A percentile compares a stretch with the other conserved stretches of the same genome.
These are phyloP conservation scores for Corythornis leucogaster DNA, from an alignment of 2,797 vertebrate species.

Conservation along the genomic window DNA sequence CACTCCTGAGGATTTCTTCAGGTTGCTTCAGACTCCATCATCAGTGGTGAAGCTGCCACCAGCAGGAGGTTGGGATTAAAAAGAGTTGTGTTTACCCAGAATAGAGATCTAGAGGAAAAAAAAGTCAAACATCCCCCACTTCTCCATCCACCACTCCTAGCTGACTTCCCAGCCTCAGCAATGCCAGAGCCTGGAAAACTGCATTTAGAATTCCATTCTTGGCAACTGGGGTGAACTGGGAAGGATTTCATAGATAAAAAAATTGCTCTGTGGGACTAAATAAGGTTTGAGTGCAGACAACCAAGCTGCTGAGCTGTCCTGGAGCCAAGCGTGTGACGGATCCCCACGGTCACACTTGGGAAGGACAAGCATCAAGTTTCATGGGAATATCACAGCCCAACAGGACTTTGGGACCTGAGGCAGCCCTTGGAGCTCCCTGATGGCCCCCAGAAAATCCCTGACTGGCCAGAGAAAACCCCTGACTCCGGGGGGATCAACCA, in stretches of 20 bases:
- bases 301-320: background rate
- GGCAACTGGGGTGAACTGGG: background rate
- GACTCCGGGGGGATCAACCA: fast-evolving
- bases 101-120: background rate
- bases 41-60: background rate
- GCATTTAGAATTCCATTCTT: background rate
- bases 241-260: background rate
- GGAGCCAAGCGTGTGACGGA: background rate
- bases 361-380: background rate
- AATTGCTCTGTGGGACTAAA: background rate
- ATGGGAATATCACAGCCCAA: background rate
- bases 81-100: background rate
- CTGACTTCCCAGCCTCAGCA: background rate
- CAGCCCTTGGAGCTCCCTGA: background rate
- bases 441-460: background rate
- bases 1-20: background rate
- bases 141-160: background rate
- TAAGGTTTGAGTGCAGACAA: background rate
- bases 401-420: background rate
- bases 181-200: background rate
- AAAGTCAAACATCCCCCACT: too few species aligned
- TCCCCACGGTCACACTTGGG: fast-evolving
- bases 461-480: background rate
- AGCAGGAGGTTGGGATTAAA: background rate
- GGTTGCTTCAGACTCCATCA: background rate